phyloP scores from a whole-genome alignment of 2,113 vertebrate genomes.

The Cinclus mexicanus region DNA sequence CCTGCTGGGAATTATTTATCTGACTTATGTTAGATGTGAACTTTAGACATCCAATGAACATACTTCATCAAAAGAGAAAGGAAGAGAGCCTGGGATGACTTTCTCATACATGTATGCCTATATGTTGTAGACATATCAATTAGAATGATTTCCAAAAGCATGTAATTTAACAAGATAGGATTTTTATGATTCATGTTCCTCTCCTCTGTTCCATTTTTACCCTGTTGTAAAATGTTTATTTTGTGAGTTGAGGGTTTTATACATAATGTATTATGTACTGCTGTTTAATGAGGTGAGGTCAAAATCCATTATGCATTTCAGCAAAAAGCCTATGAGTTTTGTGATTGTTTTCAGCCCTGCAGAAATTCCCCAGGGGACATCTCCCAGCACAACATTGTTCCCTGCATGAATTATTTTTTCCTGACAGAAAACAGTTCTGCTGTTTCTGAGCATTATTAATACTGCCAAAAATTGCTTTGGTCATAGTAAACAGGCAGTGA shows the following conservation, averaged over 20 bases:
- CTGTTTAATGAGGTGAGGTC: conserved; percentile 31
- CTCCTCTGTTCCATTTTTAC: not conserved
- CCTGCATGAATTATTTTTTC: not conserved
- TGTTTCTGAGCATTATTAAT: not conserved
- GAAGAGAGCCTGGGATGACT: not conserved
- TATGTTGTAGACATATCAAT: not conserved
- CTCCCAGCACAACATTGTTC: not conserved
- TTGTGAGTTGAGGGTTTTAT: not conserved
- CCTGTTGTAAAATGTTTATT: not conserved
- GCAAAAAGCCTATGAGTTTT: not conserved
- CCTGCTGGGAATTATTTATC: not conserved
- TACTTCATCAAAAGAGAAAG: not conserved
- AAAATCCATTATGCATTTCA: conserved; percentile 29
- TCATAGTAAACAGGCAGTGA: not conserved
- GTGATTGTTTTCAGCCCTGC: not conserved
- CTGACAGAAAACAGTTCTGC: not conserved
- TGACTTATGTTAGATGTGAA: not conserved
- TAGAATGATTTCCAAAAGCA: not conserved
- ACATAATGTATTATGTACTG: not conserved
- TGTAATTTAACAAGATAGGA: not conserved
- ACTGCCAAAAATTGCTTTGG: not conserved
- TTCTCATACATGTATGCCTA: not conserved
- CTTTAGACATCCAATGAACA: not conserved
- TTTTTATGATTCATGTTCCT: not conserved
- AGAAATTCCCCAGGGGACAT: not conserved